Conservation (phyloP, 23 tunicate species). For the Clavelina lepadiformis region DNA sequence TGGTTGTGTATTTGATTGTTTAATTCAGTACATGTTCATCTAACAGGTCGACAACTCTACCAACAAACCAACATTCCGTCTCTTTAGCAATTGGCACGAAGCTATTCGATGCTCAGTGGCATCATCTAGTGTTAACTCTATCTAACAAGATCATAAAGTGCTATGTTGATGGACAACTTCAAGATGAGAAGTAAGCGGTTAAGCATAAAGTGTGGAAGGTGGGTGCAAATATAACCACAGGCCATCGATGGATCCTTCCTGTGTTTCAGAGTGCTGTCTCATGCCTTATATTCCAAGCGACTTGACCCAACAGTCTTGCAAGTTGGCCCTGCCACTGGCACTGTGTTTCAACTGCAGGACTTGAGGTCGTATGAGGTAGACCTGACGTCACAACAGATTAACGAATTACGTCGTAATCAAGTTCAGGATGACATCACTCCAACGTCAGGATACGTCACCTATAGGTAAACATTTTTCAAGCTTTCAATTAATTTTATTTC, state of each 20-base stretch:
- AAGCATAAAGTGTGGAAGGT: no score
- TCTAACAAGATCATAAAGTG: background rate
- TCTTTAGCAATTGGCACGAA: background rate
- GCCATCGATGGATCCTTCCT: no score
- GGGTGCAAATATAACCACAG: no score
- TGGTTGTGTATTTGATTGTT: no score
- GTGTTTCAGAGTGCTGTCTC: no score
- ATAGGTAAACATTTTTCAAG: slow-evolving; percentile 22
- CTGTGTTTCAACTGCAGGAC: no score
- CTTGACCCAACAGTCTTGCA: no score
- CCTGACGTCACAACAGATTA: slow-evolving; percentile 18
- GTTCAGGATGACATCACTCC: slow-evolving; percentile 45
- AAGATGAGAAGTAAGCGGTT: background rate
- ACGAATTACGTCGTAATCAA: slow-evolving; percentile 14
- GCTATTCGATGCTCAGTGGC: slow-evolving; percentile 11
- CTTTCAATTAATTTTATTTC: background rate
- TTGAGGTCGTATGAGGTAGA: slow-evolving; percentile 35
- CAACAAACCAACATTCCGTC: no score
- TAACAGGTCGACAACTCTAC: no score
- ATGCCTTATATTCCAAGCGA: no score
- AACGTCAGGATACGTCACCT: slow-evolving; percentile 32
- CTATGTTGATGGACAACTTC: slow-evolving; percentile 13
- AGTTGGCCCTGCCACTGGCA: no score
- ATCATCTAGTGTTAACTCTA: slow-evolving; percentile 1
- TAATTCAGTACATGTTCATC: no score